Conservation (phyloP, 2,888 invertebrate species). For the Smittia aterrima region DNA sequence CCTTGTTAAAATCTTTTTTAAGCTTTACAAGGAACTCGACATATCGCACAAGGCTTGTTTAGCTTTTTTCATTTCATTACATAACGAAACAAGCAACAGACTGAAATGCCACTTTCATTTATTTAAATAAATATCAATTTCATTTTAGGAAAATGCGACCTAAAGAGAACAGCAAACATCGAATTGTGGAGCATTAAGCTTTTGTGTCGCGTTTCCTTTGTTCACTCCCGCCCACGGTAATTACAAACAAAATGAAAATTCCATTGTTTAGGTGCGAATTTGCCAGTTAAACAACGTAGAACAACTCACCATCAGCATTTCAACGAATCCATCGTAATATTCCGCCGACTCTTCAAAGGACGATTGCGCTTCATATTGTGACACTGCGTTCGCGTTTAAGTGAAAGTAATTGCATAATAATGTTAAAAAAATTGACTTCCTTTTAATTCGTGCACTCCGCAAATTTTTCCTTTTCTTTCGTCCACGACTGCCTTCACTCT, state of each 20-base stretch:
- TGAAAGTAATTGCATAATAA: neutral
- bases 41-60: neutral
- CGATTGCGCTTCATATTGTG: neutral
- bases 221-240: too few relatives aligned
- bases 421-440: neutral
- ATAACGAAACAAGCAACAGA: neutral
- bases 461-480: neutral
- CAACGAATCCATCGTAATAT: too few relatives aligned
- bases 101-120: neutral
- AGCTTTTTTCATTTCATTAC: neutral
- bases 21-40: too few relatives aligned
- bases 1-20: too few relatives aligned
- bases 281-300: too few relatives aligned
- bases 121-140: constrained; percentile 5
- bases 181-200: too few relatives aligned
- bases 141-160: neutral
- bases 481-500: neutral
- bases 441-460: neutral
- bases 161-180: too few relatives aligned
- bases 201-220: too few relatives aligned
- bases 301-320: too few relatives aligned
- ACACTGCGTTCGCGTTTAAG: neutral
- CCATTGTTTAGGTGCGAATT: too few relatives aligned
- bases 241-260: too few relatives aligned
- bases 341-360: too few relatives aligned